Conservation (phyloP, 2,113 vertebrate species). For the Phrynosoma platyrhinos region DNA sequence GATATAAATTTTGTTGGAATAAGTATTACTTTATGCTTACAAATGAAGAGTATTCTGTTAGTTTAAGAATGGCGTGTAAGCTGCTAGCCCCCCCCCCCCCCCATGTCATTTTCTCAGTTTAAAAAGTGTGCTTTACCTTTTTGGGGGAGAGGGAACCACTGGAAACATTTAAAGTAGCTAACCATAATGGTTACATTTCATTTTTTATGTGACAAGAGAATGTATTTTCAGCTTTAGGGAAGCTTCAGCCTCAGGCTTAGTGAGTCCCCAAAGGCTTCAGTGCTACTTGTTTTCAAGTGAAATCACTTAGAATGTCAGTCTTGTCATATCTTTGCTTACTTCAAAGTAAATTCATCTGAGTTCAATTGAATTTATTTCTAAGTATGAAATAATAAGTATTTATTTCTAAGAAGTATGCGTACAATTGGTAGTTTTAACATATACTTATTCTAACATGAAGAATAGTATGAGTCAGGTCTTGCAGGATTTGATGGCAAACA, state of each 20-base stretch:
- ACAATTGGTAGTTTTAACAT: background rate
- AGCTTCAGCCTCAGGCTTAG: background rate
- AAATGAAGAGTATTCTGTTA: background rate
- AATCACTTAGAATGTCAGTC: background rate
- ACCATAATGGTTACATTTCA: background rate
- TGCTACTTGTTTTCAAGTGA: background rate
- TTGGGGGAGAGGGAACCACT: background rate
- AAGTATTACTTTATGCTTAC: background rate
- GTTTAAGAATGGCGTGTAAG: background rate
- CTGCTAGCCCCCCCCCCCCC: too few relatives aligned
- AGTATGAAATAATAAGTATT: too few relatives aligned
- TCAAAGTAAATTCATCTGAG: background rate
- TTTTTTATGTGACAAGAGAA: background rate
- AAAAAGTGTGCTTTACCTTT: background rate
- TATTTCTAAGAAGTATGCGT: background rate
- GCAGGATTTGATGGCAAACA: background rate
- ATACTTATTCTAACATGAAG: background rate
- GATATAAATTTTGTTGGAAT: background rate
- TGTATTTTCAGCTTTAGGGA: background rate
- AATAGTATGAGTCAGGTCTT: background rate
- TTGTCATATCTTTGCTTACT: background rate
- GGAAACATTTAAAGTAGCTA: background rate
- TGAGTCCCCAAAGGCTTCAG: background rate
- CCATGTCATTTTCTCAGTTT: background rate
- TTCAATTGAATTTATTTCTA: background rate